phyloP scores from a whole-genome alignment of 2,113 vertebrate genomes.

The Charina bottae region DNA sequence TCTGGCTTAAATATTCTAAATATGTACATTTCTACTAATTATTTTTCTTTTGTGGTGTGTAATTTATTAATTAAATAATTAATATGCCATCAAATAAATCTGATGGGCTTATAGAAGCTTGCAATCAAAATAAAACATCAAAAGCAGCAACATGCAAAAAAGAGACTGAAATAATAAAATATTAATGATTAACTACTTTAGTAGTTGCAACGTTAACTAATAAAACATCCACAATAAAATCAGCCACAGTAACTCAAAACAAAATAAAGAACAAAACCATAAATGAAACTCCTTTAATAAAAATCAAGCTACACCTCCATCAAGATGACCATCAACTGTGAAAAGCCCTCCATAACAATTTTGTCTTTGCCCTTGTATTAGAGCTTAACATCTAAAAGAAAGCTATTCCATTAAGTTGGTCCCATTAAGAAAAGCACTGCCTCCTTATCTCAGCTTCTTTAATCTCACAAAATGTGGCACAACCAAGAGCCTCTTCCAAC shows the following conservation, averaged over 20 bases:
- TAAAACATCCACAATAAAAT: background rate
- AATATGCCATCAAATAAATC: background rate
- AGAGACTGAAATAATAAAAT: background rate
- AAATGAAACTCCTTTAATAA: background rate
- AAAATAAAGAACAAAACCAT: background rate
- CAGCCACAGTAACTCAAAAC: background rate
- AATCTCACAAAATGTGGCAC: background rate
- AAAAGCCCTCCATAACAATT: background rate
- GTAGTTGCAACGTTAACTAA: background rate
- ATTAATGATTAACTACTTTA: background rate
- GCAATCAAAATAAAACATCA: background rate
- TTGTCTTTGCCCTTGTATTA: background rate
- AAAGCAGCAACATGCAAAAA: background rate
- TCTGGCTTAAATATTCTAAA: background rate
- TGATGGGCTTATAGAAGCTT: background rate
- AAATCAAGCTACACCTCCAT: background rate
- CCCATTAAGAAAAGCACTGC: background rate
- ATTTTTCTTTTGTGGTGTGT: background rate
- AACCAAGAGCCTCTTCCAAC: background rate
- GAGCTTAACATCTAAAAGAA: background rate
- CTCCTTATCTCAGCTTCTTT: background rate
- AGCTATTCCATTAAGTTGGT: background rate
- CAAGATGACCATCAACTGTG: background rate
- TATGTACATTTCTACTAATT: background rate
- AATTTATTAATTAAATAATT: background rate